A percentile compares a stretch with the other conserved stretches of the same genome.
Evolutionary conservation across 2,113 vertebrate genomes (phyloP).

Genomic region (Perca fluviatilis): DNA sequence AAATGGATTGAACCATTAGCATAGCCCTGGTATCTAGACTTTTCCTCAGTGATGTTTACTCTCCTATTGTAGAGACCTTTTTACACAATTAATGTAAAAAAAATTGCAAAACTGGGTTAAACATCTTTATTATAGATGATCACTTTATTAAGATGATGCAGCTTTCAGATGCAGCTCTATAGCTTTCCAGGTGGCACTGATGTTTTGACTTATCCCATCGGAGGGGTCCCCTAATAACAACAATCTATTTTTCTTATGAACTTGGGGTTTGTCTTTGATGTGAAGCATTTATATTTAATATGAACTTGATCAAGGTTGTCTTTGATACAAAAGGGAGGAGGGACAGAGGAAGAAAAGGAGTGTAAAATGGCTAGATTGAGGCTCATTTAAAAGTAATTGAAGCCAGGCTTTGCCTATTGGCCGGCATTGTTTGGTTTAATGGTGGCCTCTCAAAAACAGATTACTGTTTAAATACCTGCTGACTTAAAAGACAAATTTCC

Average conservation of each 20-base stretch:
- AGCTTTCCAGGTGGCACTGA: not conserved
- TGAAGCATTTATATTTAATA: constrained; percentile 40
- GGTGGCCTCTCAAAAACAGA: constrained; percentile 52
- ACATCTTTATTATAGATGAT: constrained; percentile 5
- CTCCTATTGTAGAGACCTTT: not conserved
- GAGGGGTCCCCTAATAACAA: not conserved
- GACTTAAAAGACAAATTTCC: constrained; percentile 58
- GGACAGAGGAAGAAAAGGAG: not conserved
- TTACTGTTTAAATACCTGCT: constrained; percentile 58
- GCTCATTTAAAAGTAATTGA: constrained; percentile 43
- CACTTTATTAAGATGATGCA: not conserved
- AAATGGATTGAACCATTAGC: not conserved
- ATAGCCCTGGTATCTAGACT: not conserved
- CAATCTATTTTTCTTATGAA: constrained; percentile 14
- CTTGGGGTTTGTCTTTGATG: constrained; percentile 26
- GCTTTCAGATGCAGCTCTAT: not conserved
- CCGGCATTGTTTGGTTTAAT: constrained; percentile 56
- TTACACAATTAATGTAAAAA: too few species aligned
- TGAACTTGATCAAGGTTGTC: constrained; percentile 50
- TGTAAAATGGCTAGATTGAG: constrained; percentile 11
- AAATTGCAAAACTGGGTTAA: not conserved
- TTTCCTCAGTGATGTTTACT: not conserved
- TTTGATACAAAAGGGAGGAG: constrained; percentile 48
- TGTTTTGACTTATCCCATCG: not conserved
- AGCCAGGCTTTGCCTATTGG: constrained; percentile 15